phyloP scores from a whole-genome alignment of 2,113 vertebrate genomes.

The Choloepus hoffmanni region DNA sequence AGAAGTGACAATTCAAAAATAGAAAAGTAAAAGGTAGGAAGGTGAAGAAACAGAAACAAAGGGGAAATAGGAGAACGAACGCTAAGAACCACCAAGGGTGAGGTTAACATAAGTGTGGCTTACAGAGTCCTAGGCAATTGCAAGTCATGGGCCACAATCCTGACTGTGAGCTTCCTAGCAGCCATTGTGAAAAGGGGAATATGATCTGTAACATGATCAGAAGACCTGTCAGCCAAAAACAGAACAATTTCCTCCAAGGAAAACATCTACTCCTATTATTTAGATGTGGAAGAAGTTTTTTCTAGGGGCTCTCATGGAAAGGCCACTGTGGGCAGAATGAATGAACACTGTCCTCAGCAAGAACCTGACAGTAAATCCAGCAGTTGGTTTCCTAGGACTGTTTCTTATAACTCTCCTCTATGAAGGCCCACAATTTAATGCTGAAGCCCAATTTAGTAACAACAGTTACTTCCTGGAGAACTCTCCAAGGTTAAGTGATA shows the following conservation, averaged over 20 bases:
- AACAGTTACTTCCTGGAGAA: not conserved
- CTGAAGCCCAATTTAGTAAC: not conserved
- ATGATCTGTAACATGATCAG: not conserved
- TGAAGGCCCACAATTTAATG: not conserved
- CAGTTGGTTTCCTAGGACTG: not conserved
- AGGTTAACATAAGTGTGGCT: not conserved
- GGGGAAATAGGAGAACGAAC: not conserved
- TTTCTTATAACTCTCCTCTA: not conserved
- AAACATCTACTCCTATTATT: not conserved
- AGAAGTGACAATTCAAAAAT: not conserved
- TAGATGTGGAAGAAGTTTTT: not conserved
- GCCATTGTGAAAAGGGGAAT: not conserved
- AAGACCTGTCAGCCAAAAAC: not conserved
- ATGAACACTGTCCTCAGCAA: not conserved
- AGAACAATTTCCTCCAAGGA: not conserved
- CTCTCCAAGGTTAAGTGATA: not conserved
- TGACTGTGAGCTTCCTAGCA: conserved; percentile 34
- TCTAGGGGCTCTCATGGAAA: not conserved
- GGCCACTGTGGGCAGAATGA: not conserved
- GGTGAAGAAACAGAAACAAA: not conserved
- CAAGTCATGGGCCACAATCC: not conserved
- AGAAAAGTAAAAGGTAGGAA: not conserved
- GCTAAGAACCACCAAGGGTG: not conserved
- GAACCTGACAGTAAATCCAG: not conserved
- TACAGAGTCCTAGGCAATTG: not conserved